These are phyloP conservation scores for Diceros bicornis DNA, from an alignment of 2,797 vertebrate genomes.

Conservation along the genomic window DNA sequence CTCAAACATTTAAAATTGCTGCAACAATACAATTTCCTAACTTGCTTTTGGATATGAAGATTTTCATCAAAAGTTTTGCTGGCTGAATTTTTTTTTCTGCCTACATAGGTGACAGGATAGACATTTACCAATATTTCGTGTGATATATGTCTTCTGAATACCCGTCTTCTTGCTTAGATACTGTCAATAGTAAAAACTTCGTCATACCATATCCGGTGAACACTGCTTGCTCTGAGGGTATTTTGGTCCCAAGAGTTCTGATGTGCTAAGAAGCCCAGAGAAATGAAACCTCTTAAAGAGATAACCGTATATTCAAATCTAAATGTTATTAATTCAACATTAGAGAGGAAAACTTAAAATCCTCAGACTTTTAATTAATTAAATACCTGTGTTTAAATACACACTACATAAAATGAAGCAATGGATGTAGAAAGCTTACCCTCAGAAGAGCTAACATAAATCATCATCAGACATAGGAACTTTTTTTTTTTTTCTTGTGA, in stretches of 20 bases:
- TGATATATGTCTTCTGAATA: conserved; percentile 36
- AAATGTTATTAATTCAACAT: not conserved
- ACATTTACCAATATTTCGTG: conserved; percentile 32
- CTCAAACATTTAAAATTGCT: not conserved
- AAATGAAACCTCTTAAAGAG: conserved; percentile 7
- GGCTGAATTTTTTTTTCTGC: not conserved
- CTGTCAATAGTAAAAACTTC: conserved; percentile 28
- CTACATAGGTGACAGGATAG: not conserved
- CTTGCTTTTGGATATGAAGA: not conserved
- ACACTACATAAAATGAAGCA: not conserved
- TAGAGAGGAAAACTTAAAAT: conserved; percentile 37
- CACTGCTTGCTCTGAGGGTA: not conserved
- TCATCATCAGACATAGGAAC: not conserved
- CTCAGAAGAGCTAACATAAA: not conserved
- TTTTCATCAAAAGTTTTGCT: conserved; percentile 15
- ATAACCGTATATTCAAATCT: not conserved
- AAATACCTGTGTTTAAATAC: not conserved
- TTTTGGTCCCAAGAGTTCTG: not conserved
- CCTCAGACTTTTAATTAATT: not conserved
- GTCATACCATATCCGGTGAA: not conserved
- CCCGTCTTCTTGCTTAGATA: conserved; percentile 5
- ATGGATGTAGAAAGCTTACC: not conserved
- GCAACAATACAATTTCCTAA: not conserved
- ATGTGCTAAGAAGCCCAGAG: not conserved
- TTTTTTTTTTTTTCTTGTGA: not conserved